Evolutionary conservation across 1,140 invertebrate genomes (phyloP).

Genomic region (Dolichoris vasculosae): DNA sequence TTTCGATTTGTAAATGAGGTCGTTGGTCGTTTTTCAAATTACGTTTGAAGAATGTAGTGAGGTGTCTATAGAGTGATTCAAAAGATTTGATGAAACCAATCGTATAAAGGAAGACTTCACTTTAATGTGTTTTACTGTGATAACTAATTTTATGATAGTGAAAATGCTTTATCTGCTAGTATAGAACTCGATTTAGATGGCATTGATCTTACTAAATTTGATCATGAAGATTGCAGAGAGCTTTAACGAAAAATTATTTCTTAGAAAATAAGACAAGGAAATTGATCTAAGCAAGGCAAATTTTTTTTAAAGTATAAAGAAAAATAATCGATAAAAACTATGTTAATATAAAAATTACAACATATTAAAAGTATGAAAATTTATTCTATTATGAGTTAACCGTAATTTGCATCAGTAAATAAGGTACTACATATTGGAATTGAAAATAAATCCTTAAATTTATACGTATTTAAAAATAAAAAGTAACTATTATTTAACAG

Average conservation of each 20-base stretch:
- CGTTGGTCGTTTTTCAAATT: constrained; percentile 13
- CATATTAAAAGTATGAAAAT: too few relatives aligned
- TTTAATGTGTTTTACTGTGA: constrained; percentile 35
- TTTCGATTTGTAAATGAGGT: constrained; percentile 22
- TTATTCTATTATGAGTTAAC: too few relatives aligned
- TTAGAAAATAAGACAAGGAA: too few relatives aligned
- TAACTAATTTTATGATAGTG: constrained; percentile 34
- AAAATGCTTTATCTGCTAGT: not conserved
- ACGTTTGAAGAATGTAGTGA: not conserved
- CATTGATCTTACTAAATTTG: not conserved
- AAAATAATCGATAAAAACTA: too few relatives aligned
- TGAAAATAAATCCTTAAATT: too few relatives aligned
- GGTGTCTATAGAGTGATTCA: constrained; percentile 7
- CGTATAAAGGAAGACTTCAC: not conserved
- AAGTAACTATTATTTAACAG: too few relatives aligned
- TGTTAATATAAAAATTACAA: too few relatives aligned
- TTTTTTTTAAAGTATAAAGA: too few relatives aligned
- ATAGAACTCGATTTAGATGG: not conserved
- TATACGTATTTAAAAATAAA: too few relatives aligned
- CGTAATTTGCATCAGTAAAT: too few relatives aligned
- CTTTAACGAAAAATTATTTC: not conserved
- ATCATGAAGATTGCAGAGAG: not conserved
- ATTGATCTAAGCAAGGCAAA: too few relatives aligned
- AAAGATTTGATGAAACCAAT: constrained; percentile 4
- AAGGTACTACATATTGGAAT: too few relatives aligned